Base-by-base conservation (phyloP, 2,888 invertebrate genomes). In the Papilio gigon region DNA sequence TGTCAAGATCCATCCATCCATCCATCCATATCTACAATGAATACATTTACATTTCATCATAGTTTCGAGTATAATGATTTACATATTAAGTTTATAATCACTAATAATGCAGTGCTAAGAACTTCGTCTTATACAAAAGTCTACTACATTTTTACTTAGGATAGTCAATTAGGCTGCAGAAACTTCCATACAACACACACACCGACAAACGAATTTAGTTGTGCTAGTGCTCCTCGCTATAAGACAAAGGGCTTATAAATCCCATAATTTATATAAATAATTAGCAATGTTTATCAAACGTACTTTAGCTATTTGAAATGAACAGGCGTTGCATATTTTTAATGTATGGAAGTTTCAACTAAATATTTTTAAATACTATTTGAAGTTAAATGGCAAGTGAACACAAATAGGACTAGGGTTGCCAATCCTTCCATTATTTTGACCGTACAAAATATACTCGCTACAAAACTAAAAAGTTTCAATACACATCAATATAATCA, bases 351-450 rank as follows among this genome's bases (percentile, higher is more conserved):
- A 56, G 53, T 56, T 56, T n/a, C 27, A 9, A 30, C 9, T 53
- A 8, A 56, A 56, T 56, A 50, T 30, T 53, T 30, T 30, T 17
- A 9, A 17, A 17, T 53, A 53, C n/a, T 30, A 27, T n/a, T 30
- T 56, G 53, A 56, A 53, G 25, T 27, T 30, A 30, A 60, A 53
- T 65, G 68, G 65, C 68, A 69, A 69, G 68, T 69, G 42, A 37
- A 58, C 40, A 58, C 9, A 47, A 44, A 37, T 17, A 17, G 35
- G 27, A 56, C 17, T 59, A 69, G 68, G 68, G 68, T 69, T 69
- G 68, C 68, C 68, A 69, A 30, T 44, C 53, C 42, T 61, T 35
- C 14, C 25, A 30, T 25, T 40, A 59, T 47, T 58, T 59, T 47
- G 12, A 37, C 20, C 14, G 40, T 67, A 53, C n/a, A 67, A 53